Percentiles rank a stretch among this genome's conserved stretches.
phyloP scores from a whole-genome alignment of 2,113 vertebrate genomes.

The Acrocephalus arundinaceus region DNA sequence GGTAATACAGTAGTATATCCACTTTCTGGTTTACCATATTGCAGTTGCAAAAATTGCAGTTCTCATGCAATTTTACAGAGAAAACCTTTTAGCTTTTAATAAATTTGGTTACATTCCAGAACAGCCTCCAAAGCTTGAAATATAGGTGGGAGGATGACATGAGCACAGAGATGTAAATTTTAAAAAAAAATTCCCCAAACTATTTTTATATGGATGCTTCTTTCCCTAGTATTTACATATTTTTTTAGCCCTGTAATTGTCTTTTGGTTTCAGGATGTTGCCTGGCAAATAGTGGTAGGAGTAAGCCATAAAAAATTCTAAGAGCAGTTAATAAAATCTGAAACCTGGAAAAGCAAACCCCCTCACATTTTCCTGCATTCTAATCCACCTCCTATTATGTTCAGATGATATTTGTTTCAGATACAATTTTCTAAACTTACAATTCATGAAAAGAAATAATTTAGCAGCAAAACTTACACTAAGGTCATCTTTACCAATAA shows the following conservation, averaged over 20 bases:
- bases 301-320: not conserved
- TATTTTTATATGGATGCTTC: not conserved
- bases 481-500: not conserved
- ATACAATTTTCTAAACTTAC: not conserved
- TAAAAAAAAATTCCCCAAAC: not conserved
- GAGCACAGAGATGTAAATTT: not conserved
- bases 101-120: not conserved
- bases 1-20: not conserved
- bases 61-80: not conserved
- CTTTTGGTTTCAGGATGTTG: not conserved
- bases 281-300: not conserved
- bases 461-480: not conserved
- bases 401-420: not conserved
- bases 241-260: not conserved
- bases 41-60: not conserved
- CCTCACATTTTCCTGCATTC: not conserved
- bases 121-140: not conserved
- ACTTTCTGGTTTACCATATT: not conserved
- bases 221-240: not conserved
- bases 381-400: not conserved
- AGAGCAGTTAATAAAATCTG: not conserved
- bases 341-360: not conserved
- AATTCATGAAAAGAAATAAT: not conserved
- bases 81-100: not conserved
- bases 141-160: not conserved